These are phyloP conservation scores for Nemotelus pantherinus DNA, from an alignment of 2,888 invertebrate genomes.

Conservation along the genomic window DNA sequence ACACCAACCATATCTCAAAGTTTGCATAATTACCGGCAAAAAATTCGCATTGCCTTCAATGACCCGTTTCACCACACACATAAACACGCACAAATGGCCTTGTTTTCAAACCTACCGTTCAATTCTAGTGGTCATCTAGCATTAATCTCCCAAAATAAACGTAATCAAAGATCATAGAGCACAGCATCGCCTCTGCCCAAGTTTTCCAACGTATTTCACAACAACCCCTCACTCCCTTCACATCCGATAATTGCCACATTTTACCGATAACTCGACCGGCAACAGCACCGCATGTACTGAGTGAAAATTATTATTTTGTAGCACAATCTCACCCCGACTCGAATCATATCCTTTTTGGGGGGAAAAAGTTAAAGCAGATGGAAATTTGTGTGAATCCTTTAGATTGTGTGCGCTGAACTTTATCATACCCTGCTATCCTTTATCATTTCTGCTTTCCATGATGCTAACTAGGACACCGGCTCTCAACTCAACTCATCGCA, in stretches of 20 bases:
- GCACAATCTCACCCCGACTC: too few relatives aligned
- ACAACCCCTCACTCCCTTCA: neutral
- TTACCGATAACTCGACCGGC: slow-evolving; percentile 3
- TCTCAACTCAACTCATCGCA: neutral
- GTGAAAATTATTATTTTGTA: too few relatives aligned
- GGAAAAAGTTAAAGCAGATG: too few relatives aligned
- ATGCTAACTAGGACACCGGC: neutral
- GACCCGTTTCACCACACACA: neutral
- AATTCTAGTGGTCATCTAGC: neutral
- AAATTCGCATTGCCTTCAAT: too few relatives aligned
- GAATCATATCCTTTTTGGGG: too few relatives aligned
- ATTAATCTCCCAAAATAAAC: slow-evolving; percentile 11
- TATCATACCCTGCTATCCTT: too few relatives aligned
- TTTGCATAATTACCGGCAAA: too few relatives aligned
- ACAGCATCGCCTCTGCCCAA: neutral
- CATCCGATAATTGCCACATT: neutral
- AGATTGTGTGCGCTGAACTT: too few relatives aligned
- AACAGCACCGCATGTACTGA: neutral
- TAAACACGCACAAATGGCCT: neutral
- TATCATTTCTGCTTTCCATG: too few relatives aligned
- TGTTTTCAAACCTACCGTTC: neutral
- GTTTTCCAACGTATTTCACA: neutral
- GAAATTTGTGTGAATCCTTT: too few relatives aligned
- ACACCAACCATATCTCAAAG: too few relatives aligned
- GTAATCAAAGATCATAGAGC: neutral